Evolutionary conservation across 2,888 invertebrate species (phyloP), one percentile per base, ranked within the genome.

Genomic region (Tipula unca): DNA sequence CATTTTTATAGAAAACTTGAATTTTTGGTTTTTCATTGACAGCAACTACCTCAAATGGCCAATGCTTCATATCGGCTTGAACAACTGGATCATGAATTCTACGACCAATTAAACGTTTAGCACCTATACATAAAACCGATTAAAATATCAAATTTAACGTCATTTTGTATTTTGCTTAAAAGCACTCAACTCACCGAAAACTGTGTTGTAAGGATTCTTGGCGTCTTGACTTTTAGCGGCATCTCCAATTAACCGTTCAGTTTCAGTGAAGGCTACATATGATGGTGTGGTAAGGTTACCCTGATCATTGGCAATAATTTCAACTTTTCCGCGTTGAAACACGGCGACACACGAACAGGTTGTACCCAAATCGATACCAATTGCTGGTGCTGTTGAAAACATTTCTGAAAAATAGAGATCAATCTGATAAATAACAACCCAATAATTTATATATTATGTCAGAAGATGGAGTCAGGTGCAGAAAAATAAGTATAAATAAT

Each of bases 361-460:
- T 88, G 98, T 98, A 88, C 98, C 98, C 92, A 98, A 93, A 93
- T 98, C 98, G 92, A 98, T 98, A 93, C 98, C 98, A 90, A 98
- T 95, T 90, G 96, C 96, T 90, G 96, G 96, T 93, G 96, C 91
- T 89, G 91, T 90, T 88, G 91, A 91, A 88, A 90, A 89, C 90
- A 90, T 90, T 90, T 90, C 35, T 86, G 35, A n/a, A 86, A 87
- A 48, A 29, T 39, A 17, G 3, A n/a, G n/a, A 48, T n/a, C 39
- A 39, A 39, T n/a, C n/a, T n/a, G n/a, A n/a, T n/a, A n/a, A n/a
- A n/a, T n/a, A n/a, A n/a, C n/a, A n/a, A n/a, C n/a, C n/a, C n/a
- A n/a, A n/a, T n/a, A n/a, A n/a, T n/a, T n/a, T n/a, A n/a, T n/a
- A n/a, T n/a, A n/a, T n/a, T n/a, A n/a, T n/a, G n/a, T n/a, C n/a